Conservation (phyloP, 2,113 vertebrate genomes). For the Aramus guarauna region DNA sequence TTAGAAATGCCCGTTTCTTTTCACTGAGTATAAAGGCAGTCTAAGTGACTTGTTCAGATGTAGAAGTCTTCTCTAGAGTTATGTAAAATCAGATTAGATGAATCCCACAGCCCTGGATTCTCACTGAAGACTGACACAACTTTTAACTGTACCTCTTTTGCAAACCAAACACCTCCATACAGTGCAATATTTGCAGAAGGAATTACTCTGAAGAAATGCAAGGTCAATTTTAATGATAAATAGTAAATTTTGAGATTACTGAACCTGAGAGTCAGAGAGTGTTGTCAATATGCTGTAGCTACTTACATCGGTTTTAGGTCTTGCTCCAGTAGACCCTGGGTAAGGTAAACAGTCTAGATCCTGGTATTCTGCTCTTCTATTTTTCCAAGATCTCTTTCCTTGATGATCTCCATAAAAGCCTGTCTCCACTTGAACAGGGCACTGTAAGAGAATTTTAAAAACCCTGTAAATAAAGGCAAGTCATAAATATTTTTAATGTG, state of each 20-base stretch:
- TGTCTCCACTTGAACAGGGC: conserved; percentile 48
- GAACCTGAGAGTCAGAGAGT: not conserved
- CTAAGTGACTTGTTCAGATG: not conserved
- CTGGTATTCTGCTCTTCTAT: conserved; percentile 47
- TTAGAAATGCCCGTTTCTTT: not conserved
- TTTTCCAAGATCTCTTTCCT: conserved; percentile 53
- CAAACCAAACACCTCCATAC: not conserved
- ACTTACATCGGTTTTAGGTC: conserved; percentile 76
- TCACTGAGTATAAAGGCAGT: not conserved
- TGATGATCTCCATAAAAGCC: conserved; percentile 38
- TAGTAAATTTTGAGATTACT: not conserved
- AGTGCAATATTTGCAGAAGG: not conserved
- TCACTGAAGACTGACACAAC: not conserved
- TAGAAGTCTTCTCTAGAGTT: not conserved
- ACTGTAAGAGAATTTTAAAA: conserved; percentile 74
- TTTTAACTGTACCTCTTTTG: not conserved
- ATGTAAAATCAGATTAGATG: not conserved
- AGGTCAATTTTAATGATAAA: not conserved
- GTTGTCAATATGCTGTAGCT: not conserved
- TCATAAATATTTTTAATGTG: conserved; percentile 20
- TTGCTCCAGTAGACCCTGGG: conserved; percentile 59
- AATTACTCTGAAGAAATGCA: not conserved
- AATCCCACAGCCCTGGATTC: not conserved
- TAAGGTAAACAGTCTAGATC: conserved; percentile 58
- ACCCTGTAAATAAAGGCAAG: conserved; percentile 36